Percentiles rank a stretch among this genome's conserved stretches.
Evolutionary conservation across 2,113 vertebrate species (phyloP).

Genomic region (Callopanchax toddi): DNA sequence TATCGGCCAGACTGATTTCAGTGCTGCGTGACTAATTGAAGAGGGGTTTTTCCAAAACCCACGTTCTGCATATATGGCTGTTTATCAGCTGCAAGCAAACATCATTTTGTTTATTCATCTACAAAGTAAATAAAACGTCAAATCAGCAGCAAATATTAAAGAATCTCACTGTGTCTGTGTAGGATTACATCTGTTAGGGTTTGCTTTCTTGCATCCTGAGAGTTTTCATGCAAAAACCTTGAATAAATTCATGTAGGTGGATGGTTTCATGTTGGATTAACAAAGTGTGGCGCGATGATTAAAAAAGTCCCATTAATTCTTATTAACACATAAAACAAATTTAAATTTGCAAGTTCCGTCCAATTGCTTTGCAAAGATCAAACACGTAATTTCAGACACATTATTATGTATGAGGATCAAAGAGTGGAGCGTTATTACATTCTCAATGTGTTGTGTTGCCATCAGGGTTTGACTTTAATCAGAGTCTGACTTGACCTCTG

Average conservation of each 20-base stretch:
- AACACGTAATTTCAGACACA: background rate
- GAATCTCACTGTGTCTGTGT: too few species aligned
- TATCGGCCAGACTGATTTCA: constrained; percentile 45
- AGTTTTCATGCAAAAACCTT: too few species aligned
- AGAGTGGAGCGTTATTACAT: background rate
- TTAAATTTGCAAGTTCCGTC: background rate
- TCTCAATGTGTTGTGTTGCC: constrained; percentile 2
- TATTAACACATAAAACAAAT: constrained; percentile 11
- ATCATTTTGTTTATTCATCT: background rate
- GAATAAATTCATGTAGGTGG: background rate
- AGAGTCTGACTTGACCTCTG: constrained; percentile 6
- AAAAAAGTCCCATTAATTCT: constrained; percentile 7
- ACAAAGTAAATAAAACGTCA: background rate
- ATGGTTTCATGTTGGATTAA: background rate
- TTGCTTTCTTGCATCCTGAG: too few species aligned
- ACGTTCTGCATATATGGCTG: constrained; percentile 13
- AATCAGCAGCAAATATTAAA: too few species aligned
- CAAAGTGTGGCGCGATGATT: background rate
- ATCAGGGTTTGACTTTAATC: background rate
- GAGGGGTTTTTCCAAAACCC: constrained; percentile 53
- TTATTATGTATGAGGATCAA: constrained; percentile 20
- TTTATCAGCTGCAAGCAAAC: constrained; percentile 8
- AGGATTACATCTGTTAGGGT: too few species aligned
- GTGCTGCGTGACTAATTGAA: constrained; percentile 49
- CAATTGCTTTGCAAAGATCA: background rate